phyloP scores from a whole-genome alignment of 2,888 invertebrate species.

The Philhelius pedissequus region DNA sequence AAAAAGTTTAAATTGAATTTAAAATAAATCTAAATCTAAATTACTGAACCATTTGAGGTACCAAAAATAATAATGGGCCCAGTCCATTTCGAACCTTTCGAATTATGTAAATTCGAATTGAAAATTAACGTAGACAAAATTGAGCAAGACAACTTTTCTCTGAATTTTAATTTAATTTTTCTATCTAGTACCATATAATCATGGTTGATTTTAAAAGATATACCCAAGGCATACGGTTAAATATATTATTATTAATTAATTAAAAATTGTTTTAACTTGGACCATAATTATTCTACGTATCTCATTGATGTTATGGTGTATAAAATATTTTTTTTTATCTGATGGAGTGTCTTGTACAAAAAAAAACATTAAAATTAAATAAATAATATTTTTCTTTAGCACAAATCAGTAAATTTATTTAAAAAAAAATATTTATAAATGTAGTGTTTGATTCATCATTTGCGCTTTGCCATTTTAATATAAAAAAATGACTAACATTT shows the following conservation, averaged over 20 bases:
- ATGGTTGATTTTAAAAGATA: too few relatives aligned
- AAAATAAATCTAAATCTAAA: neutral
- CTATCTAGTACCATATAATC: neutral
- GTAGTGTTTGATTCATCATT: slow-evolving; percentile 38
- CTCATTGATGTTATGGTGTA: neutral
- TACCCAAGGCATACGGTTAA: neutral
- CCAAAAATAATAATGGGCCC: neutral
- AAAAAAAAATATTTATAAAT: neutral
- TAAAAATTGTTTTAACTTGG: neutral
- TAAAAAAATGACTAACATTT: neutral
- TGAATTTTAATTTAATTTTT: neutral
- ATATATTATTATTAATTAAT: neutral
- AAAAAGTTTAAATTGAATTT: neutral
- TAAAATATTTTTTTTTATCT: too few relatives aligned
- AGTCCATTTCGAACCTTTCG: neutral
- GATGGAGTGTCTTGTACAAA: too few relatives aligned
- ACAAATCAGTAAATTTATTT: neutral
- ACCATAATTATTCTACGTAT: neutral
- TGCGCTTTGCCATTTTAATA: slow-evolving; percentile 42
- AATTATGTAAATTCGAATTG: too few relatives aligned
- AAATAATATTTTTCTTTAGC: too few relatives aligned
- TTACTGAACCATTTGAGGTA: neutral
- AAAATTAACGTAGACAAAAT: too few relatives aligned
- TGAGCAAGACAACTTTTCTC: too few relatives aligned
- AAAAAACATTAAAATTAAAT: too few relatives aligned